Percentiles rank a stretch among this genome's conserved stretches.
phyloP scores from a whole-genome alignment of 2,797 vertebrate species.

The Centroberyx gerrardi region DNA sequence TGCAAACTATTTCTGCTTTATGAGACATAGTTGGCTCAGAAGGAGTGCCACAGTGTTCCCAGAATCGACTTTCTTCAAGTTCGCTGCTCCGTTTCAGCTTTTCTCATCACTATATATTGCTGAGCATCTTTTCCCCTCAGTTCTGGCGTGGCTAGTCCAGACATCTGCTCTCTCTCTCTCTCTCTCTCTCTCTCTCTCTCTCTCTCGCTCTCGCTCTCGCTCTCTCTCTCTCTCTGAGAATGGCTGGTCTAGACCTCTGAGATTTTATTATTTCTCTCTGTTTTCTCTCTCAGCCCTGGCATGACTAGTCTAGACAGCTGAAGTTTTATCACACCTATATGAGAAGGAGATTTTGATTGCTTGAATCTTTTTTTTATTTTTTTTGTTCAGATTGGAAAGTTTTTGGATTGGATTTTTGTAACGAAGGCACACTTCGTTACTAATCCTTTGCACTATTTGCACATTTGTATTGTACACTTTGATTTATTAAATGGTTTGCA shows the following conservation, averaged over 20 bases:
- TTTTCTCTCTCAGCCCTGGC: not conserved
- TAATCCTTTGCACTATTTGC: too few species aligned
- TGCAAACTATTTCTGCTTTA: slow-evolving; percentile 7
- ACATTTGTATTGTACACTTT: too few species aligned
- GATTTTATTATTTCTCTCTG: slow-evolving; percentile 12
- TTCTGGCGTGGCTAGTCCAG: slow-evolving; percentile 3
- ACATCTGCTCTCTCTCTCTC: not conserved
- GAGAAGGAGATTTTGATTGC: not conserved
- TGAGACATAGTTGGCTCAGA: slow-evolving; percentile 19
- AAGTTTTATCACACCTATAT: slow-evolving; percentile 12
- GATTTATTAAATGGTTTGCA: too few species aligned
- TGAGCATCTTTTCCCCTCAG: not conserved
- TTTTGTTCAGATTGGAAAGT: not conserved
- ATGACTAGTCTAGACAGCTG: not conserved
- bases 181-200: not conserved
- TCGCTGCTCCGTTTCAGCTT: slow-evolving; percentile 20
- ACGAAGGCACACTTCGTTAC: too few species aligned
- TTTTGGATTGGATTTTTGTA: not conserved
- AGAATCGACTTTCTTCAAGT: slow-evolving; percentile 25
- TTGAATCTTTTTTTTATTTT: not conserved
- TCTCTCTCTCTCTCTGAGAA: not conserved
- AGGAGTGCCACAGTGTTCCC: not conserved
- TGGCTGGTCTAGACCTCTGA: not conserved
- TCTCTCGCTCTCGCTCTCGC: not conserved
- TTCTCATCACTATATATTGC: not conserved